Base-by-base conservation (phyloP, 1,140 invertebrate genomes). In the Cydia fagiglandana region DNA sequence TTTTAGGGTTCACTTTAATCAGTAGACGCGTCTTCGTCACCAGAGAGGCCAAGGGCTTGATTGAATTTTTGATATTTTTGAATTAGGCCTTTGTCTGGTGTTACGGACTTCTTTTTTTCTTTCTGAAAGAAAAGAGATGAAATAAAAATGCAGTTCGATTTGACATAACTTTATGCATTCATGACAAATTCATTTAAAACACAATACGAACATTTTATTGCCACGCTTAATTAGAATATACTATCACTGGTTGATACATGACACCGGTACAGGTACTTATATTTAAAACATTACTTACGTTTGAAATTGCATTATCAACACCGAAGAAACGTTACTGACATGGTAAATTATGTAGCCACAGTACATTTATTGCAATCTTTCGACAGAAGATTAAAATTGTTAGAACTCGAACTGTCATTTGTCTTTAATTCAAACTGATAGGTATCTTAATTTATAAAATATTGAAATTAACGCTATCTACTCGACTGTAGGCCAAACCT, bases 61-160 rank as follows among this genome's bases (percentile, higher is more conserved):
- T 82, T 85, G 79, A 91, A 92, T 84, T 86, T 91, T 79, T 87
- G 84, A 80, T 89, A 83, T 73, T 90, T 90, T 84, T 90, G 85
- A 15, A 84, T 15, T 53, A 82, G 85, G 7, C 80, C 30, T 1
- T 76, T 45, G 20, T 89, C 86, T 73, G 80, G 83, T 75, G 64
- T 85, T 75, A 88, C 89, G n/a, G 78, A 66, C 83, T 91, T 91
- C 47, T 84, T 78, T 85, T 91, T 91, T 47, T 92, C 89, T 82
- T 91, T 92, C 89, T 92, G 78, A 10, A 81, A 78, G 45, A 45
- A 53, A 61, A 64, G 15, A 61, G 45, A 45, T 76, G 76, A 75
- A 76, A 12, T 50, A 61, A 78, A 77, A 77, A 73, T 70, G 66
- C 66, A 38, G 17, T 41, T 70, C 17, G 3, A 56, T 53, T 74